phyloP scores from a whole-genome alignment of 2,888 invertebrate genomes.

The Diaprepes abbreviatus region DNA sequence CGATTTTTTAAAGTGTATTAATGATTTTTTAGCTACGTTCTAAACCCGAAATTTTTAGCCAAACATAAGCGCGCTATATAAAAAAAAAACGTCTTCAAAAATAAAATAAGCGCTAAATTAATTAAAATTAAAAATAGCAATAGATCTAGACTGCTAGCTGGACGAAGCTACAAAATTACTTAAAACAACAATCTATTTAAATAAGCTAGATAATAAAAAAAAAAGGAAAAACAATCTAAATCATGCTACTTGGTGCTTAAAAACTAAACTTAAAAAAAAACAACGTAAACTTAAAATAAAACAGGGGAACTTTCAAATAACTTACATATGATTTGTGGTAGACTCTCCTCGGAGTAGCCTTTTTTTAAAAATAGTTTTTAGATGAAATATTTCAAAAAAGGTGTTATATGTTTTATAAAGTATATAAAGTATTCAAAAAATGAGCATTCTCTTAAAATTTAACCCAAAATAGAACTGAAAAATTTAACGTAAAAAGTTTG shows the following conservation, averaged over 20 bases:
- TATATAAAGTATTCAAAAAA: conserved; percentile 1
- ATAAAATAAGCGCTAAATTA: conserved; percentile 41
- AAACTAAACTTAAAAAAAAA: conserved; percentile 30
- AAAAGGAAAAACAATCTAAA: conserved; percentile 25
- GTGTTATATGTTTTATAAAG: too few species aligned
- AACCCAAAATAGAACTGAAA: too few species aligned
- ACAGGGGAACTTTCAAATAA: conserved; percentile 47
- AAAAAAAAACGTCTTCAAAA: conserved; percentile 42
- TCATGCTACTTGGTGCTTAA: conserved; percentile 38
- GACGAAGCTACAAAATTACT: conserved; percentile 42
- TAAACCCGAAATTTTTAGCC: not conserved
- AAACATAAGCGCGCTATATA: not conserved
- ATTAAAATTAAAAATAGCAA: conserved; percentile 37
- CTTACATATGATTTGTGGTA: conserved; percentile 67
- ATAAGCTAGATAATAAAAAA: conserved; percentile 37
- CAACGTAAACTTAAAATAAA: conserved; percentile 25
- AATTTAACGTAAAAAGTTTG: too few species aligned
- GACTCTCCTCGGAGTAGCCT: conserved; percentile 66
- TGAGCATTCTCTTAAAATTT: not conserved
- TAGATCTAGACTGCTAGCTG: conserved; percentile 40
- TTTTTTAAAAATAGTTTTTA: conserved; percentile 44
- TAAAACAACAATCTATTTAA: conserved; percentile 39
- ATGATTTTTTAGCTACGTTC: too few species aligned
- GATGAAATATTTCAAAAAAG: not conserved
- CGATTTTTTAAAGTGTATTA: too few species aligned